Evolutionary conservation across 2,888 invertebrate genomes (phyloP), one percentile per base, ranked within the genome.

Genomic region (Aphrophora alni): DNA sequence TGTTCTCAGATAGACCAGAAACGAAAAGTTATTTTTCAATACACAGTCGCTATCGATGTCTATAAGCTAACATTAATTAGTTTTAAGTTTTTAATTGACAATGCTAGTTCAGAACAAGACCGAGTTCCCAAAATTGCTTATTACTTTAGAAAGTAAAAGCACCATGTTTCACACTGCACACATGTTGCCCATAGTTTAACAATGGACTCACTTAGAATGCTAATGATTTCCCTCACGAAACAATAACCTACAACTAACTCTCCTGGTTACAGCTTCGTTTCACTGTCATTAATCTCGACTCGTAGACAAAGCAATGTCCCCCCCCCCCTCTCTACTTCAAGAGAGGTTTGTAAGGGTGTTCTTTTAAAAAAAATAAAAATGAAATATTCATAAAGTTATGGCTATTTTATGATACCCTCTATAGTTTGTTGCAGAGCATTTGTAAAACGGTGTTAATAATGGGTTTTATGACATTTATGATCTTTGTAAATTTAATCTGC

Each of bases 181-280:
- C 59, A 21, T 21, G 59, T 21, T 8, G 59, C 21, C 21, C 21
- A 59, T 21, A 14, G 12, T n/a, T 14, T 59, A 59, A 59, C 59
- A 59, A 59, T 59, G 21, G 59, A 21, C 59, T 59, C 59, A 21
- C 59, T 59, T 8, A 59, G 59, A 59, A 59, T 59, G 59, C 59
- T 59, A 59, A 59, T 59, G 59, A 59, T 59, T 59, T 59, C 59
- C 59, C 59, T n/a, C 59, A 59, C n/a, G 59, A 59, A 59, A 59
- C 59, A 59, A 59, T 59, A 59, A 59, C 59, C 59, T 21, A 59
- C 59, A 59, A 59, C 21, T 21, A 21, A 59, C 59, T 59, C 59
- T 44, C 7, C 33, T 44, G 44, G 44, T 17, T 17, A 17, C 44
- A 59, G 59, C 59, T 59, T 10, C 21, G 59, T 44, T 44, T 44